Evolutionary conservation across 2,888 invertebrate genomes (phyloP).

Genomic region (Polydrusus cervinus): DNA sequence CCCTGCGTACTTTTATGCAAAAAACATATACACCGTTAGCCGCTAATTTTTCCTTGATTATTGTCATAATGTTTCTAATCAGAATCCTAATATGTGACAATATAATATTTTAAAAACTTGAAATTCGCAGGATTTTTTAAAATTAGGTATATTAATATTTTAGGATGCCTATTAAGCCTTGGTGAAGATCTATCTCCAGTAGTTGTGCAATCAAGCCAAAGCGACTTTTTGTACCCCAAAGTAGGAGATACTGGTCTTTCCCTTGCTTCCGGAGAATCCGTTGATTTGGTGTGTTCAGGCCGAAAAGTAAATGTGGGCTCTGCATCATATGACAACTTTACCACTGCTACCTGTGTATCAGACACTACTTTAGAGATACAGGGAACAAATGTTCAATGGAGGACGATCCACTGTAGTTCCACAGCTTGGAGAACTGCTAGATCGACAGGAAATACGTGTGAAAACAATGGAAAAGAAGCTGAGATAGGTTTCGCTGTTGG

Average conservation of each 20-base stretch:
- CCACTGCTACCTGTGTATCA: slow-evolving; percentile 58
- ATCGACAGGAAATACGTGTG: slow-evolving; percentile 70
- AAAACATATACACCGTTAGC: too few species aligned
- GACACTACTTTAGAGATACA: slow-evolving; percentile 53
- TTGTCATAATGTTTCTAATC: too few species aligned
- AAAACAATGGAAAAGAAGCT: slow-evolving; percentile 70
- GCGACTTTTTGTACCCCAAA: slow-evolving; percentile 52
- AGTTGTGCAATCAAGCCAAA: slow-evolving; percentile 37
- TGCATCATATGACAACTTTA: slow-evolving; percentile 9
- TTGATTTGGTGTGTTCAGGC: slow-evolving; percentile 52
- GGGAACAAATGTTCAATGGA: slow-evolving; percentile 64
- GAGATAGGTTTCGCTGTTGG: slow-evolving; percentile 74
- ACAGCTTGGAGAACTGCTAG: slow-evolving; percentile 69
- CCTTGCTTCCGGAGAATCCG: slow-evolving; percentile 42
- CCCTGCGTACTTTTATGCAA: too few species aligned
- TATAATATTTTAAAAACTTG: too few species aligned
- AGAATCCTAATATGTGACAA: too few species aligned
- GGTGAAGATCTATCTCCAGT: slow-evolving; percentile 44
- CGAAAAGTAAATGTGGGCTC: slow-evolving; percentile 5
- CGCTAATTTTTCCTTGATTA: too few species aligned
- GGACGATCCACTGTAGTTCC: slow-evolving; percentile 69
- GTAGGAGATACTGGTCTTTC: slow-evolving; percentile 42
- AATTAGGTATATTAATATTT: background rate
- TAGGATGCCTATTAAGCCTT: slow-evolving; percentile 55
- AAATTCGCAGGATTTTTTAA: too few species aligned